These are phyloP conservation scores for Phalacrocorax brasilianus DNA, from an alignment of 2,113 vertebrate species.

Conservation along the genomic window DNA sequence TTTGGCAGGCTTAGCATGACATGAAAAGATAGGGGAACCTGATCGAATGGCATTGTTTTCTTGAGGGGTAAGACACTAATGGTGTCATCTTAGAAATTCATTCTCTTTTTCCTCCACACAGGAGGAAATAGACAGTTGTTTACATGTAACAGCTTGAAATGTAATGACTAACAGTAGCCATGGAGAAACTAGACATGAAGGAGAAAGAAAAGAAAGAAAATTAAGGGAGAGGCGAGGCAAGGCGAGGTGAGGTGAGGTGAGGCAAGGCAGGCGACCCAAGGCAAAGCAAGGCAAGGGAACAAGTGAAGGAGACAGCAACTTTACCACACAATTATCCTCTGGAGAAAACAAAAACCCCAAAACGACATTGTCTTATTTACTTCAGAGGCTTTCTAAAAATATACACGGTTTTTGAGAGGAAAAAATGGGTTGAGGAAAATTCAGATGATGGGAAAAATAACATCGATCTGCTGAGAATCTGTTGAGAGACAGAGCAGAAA, in stretches of 20 bases:
- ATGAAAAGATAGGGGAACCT: background rate
- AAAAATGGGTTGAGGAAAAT: background rate
- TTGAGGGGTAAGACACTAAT: background rate
- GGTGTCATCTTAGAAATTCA: background rate
- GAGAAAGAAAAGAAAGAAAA: background rate
- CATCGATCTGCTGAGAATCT: background rate
- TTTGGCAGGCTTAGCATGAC: background rate
- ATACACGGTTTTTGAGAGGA: background rate
- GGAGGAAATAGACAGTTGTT: background rate
- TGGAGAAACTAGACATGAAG: background rate
- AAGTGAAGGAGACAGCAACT: background rate
- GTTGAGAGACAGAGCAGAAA: background rate
- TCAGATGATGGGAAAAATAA: background rate
- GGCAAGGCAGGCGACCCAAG: background rate
- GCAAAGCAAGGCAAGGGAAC: no score
- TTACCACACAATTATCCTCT: background rate
- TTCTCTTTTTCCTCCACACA: background rate
- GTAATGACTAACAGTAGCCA: background rate
- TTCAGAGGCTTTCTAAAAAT: background rate
- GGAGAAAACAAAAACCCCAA: background rate
- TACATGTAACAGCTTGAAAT: background rate
- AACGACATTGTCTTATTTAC: background rate
- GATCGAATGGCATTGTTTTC: background rate
- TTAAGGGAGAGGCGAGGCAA: accelerated
- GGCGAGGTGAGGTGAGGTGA: background rate